Conservation (phyloP, 2,797 vertebrate species). For the Bradypus variegatus region DNA sequence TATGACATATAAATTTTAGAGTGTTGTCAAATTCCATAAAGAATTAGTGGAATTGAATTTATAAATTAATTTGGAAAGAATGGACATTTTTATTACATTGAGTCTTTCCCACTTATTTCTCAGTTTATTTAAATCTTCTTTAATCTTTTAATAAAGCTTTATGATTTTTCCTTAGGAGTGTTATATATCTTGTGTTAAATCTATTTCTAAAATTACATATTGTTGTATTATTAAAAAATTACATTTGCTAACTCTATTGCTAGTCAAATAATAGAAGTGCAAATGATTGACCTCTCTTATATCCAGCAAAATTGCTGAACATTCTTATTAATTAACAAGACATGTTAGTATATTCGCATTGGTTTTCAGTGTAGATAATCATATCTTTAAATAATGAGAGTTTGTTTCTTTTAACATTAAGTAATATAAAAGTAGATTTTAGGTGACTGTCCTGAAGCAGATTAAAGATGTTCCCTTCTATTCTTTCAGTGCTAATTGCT, state of each 20-base stretch:
- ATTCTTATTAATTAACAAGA: neutral
- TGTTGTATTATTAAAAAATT: neutral
- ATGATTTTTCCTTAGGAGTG: neutral
- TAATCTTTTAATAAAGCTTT: neutral
- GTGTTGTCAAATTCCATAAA: neutral
- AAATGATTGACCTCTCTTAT: neutral
- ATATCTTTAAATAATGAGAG: neutral
- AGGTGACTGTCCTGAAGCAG: neutral
- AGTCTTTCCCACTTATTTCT: neutral
- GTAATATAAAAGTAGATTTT: neutral
- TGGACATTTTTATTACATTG: neutral
- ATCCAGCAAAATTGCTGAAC: neutral
- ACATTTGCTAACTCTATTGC: neutral
- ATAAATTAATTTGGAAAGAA: neutral
- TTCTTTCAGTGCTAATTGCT: neutral
- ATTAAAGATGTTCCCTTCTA: neutral
- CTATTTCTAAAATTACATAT: neutral
- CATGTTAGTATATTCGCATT: neutral
- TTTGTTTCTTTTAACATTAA: neutral
- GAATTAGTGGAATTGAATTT: neutral
- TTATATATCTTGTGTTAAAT: neutral
- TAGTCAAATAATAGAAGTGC: neutral
- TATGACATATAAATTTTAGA: neutral
- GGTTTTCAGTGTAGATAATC: neutral
- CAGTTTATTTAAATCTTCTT: neutral